phyloP scores from a whole-genome alignment of 2,797 vertebrate genomes.

The Psittacula echo region DNA sequence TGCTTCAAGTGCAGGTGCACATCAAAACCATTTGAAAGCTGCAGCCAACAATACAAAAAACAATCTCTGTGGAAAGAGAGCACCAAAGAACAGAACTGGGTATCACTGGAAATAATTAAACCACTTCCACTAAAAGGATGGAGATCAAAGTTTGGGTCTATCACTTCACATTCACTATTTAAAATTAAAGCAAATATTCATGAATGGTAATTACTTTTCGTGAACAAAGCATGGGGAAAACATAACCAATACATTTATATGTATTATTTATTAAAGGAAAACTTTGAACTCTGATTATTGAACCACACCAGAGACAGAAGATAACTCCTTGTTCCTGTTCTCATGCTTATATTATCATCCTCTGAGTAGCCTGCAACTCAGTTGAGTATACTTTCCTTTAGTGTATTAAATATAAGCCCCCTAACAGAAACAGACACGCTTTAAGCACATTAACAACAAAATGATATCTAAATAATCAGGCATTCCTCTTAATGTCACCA shows the following conservation, averaged over 20 bases:
- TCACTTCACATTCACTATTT: neutral
- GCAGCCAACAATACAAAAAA: neutral
- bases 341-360: neutral
- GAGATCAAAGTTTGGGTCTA: slow-evolving; percentile 57
- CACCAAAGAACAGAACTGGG: neutral
- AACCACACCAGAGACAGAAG: slow-evolving; percentile 27
- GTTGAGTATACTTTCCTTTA: neutral
- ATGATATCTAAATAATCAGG: neutral
- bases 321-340: neutral
- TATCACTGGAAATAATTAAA: slow-evolving; percentile 31
- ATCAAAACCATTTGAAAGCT: slow-evolving; percentile 14
- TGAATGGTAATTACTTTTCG: slow-evolving; percentile 28
- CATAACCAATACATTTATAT: slow-evolving; percentile 34
- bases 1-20: neutral
- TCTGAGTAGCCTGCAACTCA: neutral
- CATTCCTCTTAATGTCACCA: slow-evolving; percentile 15
- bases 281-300: slow-evolving; percentile 43
- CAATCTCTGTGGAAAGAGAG: neutral
- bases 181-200: slow-evolving; percentile 50
- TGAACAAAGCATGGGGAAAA: slow-evolving; percentile 44
- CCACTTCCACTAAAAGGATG: neutral
- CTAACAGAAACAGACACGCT: slow-evolving; percentile 6
- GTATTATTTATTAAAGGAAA: slow-evolving; percentile 46
- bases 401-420: neutral
- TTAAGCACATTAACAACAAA: slow-evolving; percentile 23